Evolutionary conservation across 2,797 vertebrate genomes (phyloP).

Genomic region (Intellagama lesueurii): DNA sequence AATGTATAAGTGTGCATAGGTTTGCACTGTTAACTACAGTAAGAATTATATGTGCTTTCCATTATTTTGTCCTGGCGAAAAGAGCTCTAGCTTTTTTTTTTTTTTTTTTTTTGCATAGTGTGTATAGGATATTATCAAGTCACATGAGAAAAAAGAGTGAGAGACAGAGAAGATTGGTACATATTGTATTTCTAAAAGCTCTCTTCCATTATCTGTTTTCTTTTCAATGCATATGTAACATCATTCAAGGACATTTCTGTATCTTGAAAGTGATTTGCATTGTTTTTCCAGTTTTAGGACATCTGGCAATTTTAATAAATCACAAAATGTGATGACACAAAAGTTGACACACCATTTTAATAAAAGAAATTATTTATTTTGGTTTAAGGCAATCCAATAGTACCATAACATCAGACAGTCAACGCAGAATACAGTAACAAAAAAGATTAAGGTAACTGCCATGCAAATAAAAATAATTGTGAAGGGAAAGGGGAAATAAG

Average conservation of each 20-base stretch:
- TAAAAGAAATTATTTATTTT: conserved; percentile 76
- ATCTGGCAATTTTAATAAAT: background rate
- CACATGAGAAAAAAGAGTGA: background rate
- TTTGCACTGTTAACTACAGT: background rate
- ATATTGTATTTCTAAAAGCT: background rate
- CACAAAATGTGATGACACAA: background rate
- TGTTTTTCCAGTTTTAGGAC: background rate
- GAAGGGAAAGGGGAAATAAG: background rate
- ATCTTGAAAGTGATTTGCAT: background rate
- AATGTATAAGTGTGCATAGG: background rate
- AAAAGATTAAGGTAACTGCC: conserved; percentile 52
- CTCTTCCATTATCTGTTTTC: background rate
- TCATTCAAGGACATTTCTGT: background rate
- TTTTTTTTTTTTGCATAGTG: background rate
- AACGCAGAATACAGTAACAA: conserved; percentile 50
- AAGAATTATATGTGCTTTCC: background rate
- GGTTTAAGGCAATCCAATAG: conserved; percentile 74
- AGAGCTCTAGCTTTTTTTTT: background rate
- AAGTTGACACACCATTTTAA: conserved; percentile 20
- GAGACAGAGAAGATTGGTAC: background rate
- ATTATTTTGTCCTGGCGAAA: background rate
- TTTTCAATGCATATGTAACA: background rate
- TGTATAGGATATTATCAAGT: background rate
- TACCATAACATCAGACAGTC: conserved; percentile 62
- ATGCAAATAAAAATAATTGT: conserved; percentile 63